phyloP scores from a whole-genome alignment of 2,113 vertebrate genomes.

The Dolichotis patagonum region DNA sequence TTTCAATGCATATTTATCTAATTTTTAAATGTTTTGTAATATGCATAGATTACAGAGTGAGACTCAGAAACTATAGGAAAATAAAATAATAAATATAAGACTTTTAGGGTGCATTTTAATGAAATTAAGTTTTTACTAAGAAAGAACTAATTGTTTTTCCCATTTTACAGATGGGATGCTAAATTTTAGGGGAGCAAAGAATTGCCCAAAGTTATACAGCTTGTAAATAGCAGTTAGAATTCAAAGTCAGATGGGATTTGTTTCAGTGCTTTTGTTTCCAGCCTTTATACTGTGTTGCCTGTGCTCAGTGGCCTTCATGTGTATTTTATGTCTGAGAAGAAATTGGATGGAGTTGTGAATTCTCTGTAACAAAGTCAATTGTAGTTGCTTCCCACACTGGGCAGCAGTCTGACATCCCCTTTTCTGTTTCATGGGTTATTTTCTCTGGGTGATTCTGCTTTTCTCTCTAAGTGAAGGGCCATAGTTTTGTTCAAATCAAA shows the following conservation, averaged over 20 bases:
- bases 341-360: too few relatives aligned
- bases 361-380: background rate
- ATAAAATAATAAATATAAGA: background rate
- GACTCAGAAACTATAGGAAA: background rate
- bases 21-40: slow-evolving; percentile 10
- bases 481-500: background rate
- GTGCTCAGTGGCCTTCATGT: background rate
- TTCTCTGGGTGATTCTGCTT: background rate
- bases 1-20: slow-evolving; percentile 5
- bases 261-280: background rate
- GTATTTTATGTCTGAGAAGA: background rate
- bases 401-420: background rate
- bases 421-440: background rate
- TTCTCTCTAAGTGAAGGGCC: background rate
- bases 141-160: background rate
- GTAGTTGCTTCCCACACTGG: background rate
- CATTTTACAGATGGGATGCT: background rate
- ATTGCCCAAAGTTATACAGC: background rate
- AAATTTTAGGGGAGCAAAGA: background rate
- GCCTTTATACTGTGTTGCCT: fast-evolving
- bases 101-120: background rate
- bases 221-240: background rate
- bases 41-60: background rate
- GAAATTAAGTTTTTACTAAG: background rate
- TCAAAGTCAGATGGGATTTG: background rate